A percentile compares a stretch with the other conserved stretches of the same genome.
Evolutionary conservation across 2,797 vertebrate genomes (phyloP).

Genomic region (Neosilurus hyrtlii): DNA sequence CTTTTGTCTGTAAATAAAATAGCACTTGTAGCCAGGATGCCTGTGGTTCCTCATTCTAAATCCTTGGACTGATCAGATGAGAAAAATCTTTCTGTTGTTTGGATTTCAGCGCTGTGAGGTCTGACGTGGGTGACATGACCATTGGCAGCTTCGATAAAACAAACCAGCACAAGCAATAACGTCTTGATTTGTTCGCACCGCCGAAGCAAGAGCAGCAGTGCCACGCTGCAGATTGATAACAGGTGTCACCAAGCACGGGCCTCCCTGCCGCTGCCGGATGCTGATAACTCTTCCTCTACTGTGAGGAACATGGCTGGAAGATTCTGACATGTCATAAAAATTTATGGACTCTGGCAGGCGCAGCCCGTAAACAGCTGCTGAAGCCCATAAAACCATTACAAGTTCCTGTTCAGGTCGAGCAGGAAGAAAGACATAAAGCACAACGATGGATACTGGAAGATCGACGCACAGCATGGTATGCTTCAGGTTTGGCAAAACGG

Average conservation of each 20-base stretch:
- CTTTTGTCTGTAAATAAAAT: slow-evolving; percentile 28
- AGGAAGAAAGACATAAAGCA: slow-evolving; percentile 54
- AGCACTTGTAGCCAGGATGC: slow-evolving; percentile 32
- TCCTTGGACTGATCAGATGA: slow-evolving; percentile 25
- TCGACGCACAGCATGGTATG: background rate
- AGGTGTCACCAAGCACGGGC: slow-evolving; percentile 45
- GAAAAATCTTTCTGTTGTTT: slow-evolving; percentile 31
- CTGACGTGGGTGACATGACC: slow-evolving; percentile 23
- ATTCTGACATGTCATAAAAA: slow-evolving; percentile 68
- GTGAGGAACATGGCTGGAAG: slow-evolving; percentile 57
- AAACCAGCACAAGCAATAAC: slow-evolving; percentile 38
- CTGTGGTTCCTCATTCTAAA: slow-evolving; percentile 36
- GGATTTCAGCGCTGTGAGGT: slow-evolving; percentile 33
- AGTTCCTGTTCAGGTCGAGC: slow-evolving; percentile 59
- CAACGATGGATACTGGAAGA: slow-evolving; percentile 40
- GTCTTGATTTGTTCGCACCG: slow-evolving; percentile 37
- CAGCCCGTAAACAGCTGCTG: slow-evolving; percentile 70
- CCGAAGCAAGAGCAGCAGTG: slow-evolving; percentile 25
- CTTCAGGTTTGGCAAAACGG: background rate
- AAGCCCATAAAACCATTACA: slow-evolving; percentile 69
- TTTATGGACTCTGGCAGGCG: slow-evolving; percentile 67
- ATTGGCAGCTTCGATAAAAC: slow-evolving; percentile 25
- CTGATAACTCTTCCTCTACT: slow-evolving; percentile 47
- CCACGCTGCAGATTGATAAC: slow-evolving; percentile 49
- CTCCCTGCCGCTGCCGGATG: slow-evolving; percentile 32